These are phyloP conservation scores for Clistopyga incitator DNA, from an alignment of 2,888 invertebrate genomes.

Conservation along the genomic window DNA sequence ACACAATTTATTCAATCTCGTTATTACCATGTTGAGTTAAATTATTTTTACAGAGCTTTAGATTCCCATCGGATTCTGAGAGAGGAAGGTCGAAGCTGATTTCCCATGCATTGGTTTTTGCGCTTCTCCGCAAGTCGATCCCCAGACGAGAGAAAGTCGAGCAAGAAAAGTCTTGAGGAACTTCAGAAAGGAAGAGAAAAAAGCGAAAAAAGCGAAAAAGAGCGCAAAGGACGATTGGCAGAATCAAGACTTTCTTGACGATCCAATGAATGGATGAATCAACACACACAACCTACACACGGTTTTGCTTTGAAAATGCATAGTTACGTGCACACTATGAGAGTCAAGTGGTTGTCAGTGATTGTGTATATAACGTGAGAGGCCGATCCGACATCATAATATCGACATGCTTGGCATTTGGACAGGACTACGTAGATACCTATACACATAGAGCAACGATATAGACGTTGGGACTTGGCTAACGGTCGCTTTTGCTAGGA, in stretches of 20 bases:
- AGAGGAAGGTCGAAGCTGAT: constrained; percentile 32
- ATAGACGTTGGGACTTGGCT: constrained; percentile 8
- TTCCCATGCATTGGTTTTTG: constrained; percentile 41
- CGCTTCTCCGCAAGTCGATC: constrained; percentile 51
- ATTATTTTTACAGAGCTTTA: neutral
- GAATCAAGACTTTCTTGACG: constrained; percentile 23
- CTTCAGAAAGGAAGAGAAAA: neutral
- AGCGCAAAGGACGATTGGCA: constrained; percentile 11
- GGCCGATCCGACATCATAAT: constrained; percentile 52
- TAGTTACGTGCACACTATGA: neutral
- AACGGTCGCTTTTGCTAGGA: constrained; percentile 9
- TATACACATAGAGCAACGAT: neutral
- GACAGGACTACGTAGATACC: constrained; percentile 29
- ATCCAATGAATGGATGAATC: constrained; percentile 49
- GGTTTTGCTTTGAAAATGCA: neutral
- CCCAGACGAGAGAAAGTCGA: constrained; percentile 52
- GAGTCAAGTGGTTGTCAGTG: constrained; percentile 1
- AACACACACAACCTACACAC: constrained; percentile 21
- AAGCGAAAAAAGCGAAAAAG: neutral
- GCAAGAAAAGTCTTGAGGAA: neutral
- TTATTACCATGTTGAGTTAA: neutral
- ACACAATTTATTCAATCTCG: neutral
- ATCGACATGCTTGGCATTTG: constrained; percentile 57
- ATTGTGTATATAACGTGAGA: neutral
- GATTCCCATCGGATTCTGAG: constrained; percentile 4